Percentiles rank a stretch among this genome's conserved stretches.
phyloP scores from a whole-genome alignment of 2,113 vertebrate genomes.

The Microtus oregoni region DNA sequence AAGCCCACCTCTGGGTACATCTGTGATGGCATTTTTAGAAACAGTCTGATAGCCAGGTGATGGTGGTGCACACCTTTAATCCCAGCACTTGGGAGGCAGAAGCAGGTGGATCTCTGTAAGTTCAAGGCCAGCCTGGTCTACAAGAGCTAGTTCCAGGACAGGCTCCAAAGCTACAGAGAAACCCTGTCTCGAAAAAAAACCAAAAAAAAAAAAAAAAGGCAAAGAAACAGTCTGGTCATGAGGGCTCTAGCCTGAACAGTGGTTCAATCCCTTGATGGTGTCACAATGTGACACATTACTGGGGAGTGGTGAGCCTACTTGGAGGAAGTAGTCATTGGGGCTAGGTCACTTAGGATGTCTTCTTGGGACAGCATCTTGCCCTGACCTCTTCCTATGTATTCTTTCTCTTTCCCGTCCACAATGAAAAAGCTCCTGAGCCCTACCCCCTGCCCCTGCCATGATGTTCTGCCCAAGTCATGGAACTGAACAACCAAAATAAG shows the following conservation, averaged over 20 bases:
- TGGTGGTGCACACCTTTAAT: too few relatives aligned
- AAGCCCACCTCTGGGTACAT: background rate
- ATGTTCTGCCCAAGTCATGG: background rate
- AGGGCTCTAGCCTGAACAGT: background rate
- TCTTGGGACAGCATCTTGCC: background rate
- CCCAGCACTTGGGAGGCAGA: too few relatives aligned
- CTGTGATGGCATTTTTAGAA: background rate
- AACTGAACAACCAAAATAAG: background rate
- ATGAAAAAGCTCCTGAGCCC: background rate
- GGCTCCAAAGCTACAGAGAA: too few relatives aligned
- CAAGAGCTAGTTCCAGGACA: too few relatives aligned
- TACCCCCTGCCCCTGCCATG: background rate
- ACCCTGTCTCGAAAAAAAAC: too few relatives aligned
- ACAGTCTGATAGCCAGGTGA: background rate
- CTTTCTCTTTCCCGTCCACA: background rate
- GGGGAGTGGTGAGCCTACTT: background rate
- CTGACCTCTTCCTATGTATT: background rate
- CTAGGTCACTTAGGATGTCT: background rate
- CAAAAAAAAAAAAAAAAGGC: too few relatives aligned
- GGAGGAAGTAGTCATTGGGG: background rate
- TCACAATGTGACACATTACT: background rate
- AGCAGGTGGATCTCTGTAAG: too few relatives aligned
- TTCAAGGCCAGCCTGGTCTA: too few relatives aligned
- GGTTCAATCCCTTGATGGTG: too few relatives aligned
- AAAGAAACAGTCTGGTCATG: background rate